Evolutionary conservation across 2,797 vertebrate genomes (phyloP).

Genomic region (Arrhamphus sclerolepis): DNA sequence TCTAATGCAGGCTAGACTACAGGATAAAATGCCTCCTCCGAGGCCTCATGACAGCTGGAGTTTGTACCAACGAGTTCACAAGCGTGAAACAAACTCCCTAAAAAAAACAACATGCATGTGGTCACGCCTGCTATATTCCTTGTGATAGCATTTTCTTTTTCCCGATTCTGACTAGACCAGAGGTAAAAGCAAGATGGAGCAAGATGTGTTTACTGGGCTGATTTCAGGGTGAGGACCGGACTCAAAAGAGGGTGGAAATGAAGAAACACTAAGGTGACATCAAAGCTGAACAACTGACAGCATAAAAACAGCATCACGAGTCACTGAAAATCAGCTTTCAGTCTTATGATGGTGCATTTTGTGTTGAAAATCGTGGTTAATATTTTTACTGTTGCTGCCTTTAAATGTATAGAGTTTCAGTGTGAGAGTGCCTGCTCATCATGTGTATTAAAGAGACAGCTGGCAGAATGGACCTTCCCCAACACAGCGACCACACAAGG

Average conservation of each 20-base stretch:
- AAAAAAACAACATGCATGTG: conserved; percentile 30
- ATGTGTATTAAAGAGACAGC: conserved; percentile 28
- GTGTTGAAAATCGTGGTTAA: not conserved
- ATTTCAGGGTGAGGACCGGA: conserved; percentile 11
- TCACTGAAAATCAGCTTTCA: too few species aligned
- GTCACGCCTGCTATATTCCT: conserved; percentile 25
- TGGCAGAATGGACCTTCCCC: conserved; percentile 17
- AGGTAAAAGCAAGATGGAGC: conserved; percentile 45
- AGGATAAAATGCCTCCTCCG: conserved; percentile 51
- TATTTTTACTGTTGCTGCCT: conserved; percentile 8
- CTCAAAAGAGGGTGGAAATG: conserved; percentile 11
- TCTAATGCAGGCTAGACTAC: conserved; percentile 1
- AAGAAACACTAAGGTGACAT: not conserved
- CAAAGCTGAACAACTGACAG: not conserved
- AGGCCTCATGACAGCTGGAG: conserved; percentile 29
- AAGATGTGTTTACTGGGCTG: conserved; percentile 18
- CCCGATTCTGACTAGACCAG: conserved; percentile 22
- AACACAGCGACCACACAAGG: conserved; percentile 42
- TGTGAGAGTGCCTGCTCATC: conserved; percentile 30
- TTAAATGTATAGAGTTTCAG: conserved; percentile 9
- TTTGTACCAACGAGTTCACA: conserved; percentile 22
- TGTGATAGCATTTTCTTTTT: conserved; percentile 3
- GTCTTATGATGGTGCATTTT: not conserved
- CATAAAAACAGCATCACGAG: not conserved
- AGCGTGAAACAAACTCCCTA: conserved; percentile 28